Percentiles rank a stretch among this genome's conserved stretches.
phyloP scores from a whole-genome alignment of 2,797 vertebrate species.

The Loriculus beryllinus region DNA sequence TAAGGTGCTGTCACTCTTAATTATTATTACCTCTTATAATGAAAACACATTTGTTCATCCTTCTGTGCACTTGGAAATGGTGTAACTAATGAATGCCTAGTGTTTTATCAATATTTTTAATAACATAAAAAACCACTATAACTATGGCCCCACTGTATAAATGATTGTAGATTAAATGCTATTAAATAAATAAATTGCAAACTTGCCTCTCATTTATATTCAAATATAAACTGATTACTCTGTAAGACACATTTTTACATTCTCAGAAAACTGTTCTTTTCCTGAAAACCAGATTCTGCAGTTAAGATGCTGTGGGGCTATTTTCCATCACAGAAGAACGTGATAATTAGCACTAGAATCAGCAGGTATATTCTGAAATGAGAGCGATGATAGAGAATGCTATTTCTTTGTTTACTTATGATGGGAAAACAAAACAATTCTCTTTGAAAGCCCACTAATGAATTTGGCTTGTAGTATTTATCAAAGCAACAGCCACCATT shows the following conservation, averaged over 20 bases:
- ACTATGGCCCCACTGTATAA: neutral
- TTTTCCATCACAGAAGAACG: conserved; percentile 19
- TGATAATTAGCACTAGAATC: neutral
- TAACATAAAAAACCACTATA: neutral
- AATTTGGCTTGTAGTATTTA: neutral
- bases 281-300: conserved; percentile 10
- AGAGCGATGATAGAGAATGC: neutral
- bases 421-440: neutral
- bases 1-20: conserved; percentile 66
- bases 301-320: neutral
- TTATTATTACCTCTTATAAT: conserved; percentile 65
- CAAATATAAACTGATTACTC: conserved; percentile 25
- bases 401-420: conserved; percentile 2
- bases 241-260: neutral
- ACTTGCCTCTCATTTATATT: neutral
- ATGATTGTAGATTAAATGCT: conserved; percentile 23
- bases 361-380: conserved; percentile 29
- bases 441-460: neutral
- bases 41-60: conserved; percentile 60
- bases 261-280: neutral
- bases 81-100: conserved; percentile 36
- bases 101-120: conserved; percentile 54
- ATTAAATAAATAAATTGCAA: neutral
- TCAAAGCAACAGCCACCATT: neutral
- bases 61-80: conserved; percentile 42